A percentile compares a stretch with the other conserved stretches of the same genome.
phyloP scores from a whole-genome alignment of 37 sponge, comb jelly and placozoan genomes.

The Crambe crambe region DNA sequence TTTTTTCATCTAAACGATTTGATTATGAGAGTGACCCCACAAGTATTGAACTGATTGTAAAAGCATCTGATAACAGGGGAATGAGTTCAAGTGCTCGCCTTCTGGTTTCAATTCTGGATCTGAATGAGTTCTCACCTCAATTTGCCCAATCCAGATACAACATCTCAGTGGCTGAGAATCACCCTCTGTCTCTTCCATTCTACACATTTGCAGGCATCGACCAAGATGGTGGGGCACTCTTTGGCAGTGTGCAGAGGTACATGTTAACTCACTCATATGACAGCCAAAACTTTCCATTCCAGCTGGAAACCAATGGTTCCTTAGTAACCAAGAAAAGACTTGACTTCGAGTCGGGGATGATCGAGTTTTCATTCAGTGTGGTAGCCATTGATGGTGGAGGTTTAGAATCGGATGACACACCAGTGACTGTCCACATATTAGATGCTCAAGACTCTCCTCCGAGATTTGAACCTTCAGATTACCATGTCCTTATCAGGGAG shows the following conservation, averaged over 20 bases:
- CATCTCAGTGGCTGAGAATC: slow-evolving; percentile 34
- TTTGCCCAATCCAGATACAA: slow-evolving; percentile 28
- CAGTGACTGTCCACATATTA: slow-evolving; percentile 23
- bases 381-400: slow-evolving; percentile 69
- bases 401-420: slow-evolving; percentile 16
- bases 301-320: slow-evolving; percentile 30
- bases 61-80: slow-evolving; percentile 40
- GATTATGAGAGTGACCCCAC: slow-evolving; percentile 52
- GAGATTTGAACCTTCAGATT: slow-evolving; percentile 15
- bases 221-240: slow-evolving; percentile 39
- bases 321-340: slow-evolving; percentile 32
- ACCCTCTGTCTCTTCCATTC: slow-evolving; percentile 9
- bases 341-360: slow-evolving; percentile 54
- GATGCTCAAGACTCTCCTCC: slow-evolving; percentile 50
- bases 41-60: slow-evolving; percentile 10
- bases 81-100: slow-evolving; percentile 7
- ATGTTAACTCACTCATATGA: neutral
- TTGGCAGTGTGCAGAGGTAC: slow-evolving; percentile 34
- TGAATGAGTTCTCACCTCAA: slow-evolving; percentile 52
- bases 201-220: slow-evolving; percentile 25
- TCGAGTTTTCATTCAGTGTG: slow-evolving; percentile 24
- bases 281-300: slow-evolving; percentile 23
- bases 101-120: slow-evolving; percentile 16
- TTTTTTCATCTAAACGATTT: slow-evolving; percentile 8
- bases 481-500: slow-evolving; percentile 35